phyloP scores from a whole-genome alignment of 2,797 vertebrate species.

The Aselliscus stoliczkanus region DNA sequence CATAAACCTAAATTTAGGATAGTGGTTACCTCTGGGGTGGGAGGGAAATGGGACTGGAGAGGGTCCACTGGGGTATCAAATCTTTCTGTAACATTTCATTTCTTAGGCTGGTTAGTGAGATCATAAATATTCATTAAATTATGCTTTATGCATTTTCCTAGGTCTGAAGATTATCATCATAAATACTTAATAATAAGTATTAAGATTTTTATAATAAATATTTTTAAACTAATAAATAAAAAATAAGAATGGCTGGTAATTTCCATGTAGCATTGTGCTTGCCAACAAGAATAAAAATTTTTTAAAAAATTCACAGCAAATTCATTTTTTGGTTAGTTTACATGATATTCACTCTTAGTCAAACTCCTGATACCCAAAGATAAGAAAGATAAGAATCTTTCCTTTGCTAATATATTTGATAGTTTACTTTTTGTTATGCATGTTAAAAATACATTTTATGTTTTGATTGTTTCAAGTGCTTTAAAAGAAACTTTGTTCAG shows the following conservation, averaged over 20 bases:
- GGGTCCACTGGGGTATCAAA: neutral
- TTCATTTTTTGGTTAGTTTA: constrained; percentile 28
- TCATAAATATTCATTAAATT: neutral
- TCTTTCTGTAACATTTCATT: neutral
- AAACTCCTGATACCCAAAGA: neutral
- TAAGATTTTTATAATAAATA: neutral
- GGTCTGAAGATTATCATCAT: neutral
- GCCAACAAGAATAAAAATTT: neutral
- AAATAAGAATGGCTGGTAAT: neutral
- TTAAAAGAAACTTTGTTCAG: constrained; percentile 4
- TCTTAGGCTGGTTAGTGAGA: neutral
- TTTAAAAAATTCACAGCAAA: neutral
- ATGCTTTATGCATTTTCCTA: neutral
- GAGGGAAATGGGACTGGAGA: neutral
- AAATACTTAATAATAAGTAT: neutral
- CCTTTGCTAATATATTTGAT: neutral
- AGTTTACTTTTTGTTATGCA: neutral
- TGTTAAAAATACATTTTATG: neutral
- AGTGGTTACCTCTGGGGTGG: neutral
- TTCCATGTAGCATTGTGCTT: neutral
- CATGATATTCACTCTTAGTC: neutral
- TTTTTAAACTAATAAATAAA: neutral
- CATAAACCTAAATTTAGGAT: neutral
- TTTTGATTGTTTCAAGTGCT: neutral
- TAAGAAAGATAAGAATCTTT: no score